phyloP scores from a whole-genome alignment of 2,888 invertebrate species.

The Leucania comma region DNA sequence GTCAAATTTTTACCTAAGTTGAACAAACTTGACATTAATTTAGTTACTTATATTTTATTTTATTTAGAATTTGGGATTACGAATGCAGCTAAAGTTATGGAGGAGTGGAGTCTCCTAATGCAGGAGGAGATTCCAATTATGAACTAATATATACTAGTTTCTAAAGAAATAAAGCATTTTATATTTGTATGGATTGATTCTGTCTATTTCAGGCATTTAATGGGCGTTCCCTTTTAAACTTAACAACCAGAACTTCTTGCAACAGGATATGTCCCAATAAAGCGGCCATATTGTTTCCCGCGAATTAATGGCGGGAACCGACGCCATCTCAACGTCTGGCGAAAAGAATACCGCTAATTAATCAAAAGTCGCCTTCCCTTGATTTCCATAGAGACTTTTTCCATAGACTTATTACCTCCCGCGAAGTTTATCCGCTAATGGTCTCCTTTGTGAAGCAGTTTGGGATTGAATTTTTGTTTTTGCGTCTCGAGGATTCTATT shows the following conservation, averaged over 20 bases:
- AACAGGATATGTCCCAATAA: conserved; percentile 85
- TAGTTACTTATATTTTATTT: too few species aligned
- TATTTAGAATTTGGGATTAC: too few species aligned
- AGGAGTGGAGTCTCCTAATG: too few species aligned
- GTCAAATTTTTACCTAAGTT: too few species aligned
- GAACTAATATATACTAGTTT: too few species aligned
- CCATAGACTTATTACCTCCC: conserved; percentile 78
- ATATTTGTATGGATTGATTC: too few species aligned
- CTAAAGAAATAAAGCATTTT: too few species aligned
- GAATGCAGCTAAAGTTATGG: too few species aligned
- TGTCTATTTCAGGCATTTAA: too few species aligned
- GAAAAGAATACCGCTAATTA: conserved; percentile 90
- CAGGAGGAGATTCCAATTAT: too few species aligned
- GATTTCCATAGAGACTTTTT: conserved; percentile 88
- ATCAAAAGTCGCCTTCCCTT: conserved; percentile 87
- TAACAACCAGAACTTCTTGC: conserved; percentile 66
- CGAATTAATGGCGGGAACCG: conserved; percentile 80
- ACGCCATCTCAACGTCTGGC: conserved; percentile 75
- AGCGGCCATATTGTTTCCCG: conserved; percentile 85
- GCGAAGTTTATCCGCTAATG: conserved; percentile 82
- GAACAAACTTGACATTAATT: too few species aligned
- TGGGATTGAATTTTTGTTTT: conserved; percentile 84
- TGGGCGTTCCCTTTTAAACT: conserved; percentile 28
- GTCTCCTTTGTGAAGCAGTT: conserved; percentile 85
- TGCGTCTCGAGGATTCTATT: conserved; percentile 76